phyloP scores from a whole-genome alignment of 2,797 vertebrate genomes.

The Peromyscus eremicus region DNA sequence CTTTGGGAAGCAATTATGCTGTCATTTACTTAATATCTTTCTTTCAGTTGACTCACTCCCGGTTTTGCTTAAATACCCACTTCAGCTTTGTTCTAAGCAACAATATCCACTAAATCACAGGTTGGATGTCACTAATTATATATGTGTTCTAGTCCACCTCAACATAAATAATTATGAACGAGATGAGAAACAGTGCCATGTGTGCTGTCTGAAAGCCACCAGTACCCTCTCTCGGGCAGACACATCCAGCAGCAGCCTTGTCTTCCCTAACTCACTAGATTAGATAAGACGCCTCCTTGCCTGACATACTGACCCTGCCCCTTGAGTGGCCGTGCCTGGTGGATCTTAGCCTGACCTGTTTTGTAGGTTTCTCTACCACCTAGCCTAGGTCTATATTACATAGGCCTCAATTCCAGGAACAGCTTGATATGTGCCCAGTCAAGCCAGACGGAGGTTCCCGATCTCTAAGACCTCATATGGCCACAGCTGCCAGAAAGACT shows the following conservation, averaged over 20 bases:
- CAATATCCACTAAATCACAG: slow-evolving; percentile 62
- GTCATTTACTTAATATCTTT: not conserved
- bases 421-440: not conserved
- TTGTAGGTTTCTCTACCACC: not conserved
- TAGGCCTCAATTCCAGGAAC: not conserved
- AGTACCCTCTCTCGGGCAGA: not conserved
- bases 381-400: not conserved
- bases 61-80: slow-evolving; percentile 46
- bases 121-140: slow-evolving; percentile 62
- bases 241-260: not conserved
- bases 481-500: not conserved
- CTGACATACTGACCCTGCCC: not conserved
- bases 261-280: not conserved
- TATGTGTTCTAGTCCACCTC: not conserved
- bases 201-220: not conserved
- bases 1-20: not conserved
- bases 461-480: not conserved
- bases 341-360: slow-evolving; percentile 14
- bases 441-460: not conserved
- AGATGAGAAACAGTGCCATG: slow-evolving; percentile 22
- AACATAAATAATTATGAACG: not conserved
- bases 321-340: not conserved
- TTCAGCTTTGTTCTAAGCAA: slow-evolving; percentile 38
- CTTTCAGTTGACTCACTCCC: slow-evolving; percentile 65
- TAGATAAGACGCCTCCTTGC: not conserved